Percentiles rank a stretch among this genome's conserved stretches.
Conservation (phyloP, 2,113 vertebrate genomes). For the Bos indicus region DNA sequence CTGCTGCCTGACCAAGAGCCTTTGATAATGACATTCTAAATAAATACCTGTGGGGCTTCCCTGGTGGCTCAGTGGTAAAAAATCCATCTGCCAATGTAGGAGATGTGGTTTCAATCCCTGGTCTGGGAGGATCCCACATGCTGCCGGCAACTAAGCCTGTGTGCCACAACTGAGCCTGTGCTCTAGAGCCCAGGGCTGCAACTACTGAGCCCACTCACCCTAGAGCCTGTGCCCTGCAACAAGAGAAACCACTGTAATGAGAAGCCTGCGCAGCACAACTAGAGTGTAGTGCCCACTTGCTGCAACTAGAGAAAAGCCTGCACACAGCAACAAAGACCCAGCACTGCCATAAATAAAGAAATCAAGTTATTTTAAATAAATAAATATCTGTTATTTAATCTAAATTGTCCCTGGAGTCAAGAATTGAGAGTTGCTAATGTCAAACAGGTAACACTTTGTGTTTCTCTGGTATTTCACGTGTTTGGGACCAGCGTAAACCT, state of each 20-base stretch:
- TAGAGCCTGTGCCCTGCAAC: neutral
- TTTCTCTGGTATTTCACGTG: neutral
- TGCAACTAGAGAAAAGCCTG: neutral
- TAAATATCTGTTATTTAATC: neutral
- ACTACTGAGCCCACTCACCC: neutral
- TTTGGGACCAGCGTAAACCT: neutral
- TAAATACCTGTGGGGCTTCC: neutral
- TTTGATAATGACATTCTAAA: neutral
- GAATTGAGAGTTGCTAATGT: neutral
- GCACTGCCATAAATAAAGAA: neutral
- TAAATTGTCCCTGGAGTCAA: neutral
- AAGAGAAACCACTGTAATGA: neutral
- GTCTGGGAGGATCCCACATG: neutral
- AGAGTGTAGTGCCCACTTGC: neutral
- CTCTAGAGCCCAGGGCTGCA: neutral
- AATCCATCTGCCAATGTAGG: neutral
- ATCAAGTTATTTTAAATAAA: neutral
- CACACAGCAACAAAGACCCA: neutral
- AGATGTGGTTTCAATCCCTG: neutral
- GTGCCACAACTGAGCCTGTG: neutral
- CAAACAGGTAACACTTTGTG: neutral
- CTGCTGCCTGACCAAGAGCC: neutral
- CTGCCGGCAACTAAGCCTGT: neutral
- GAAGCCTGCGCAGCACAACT: neutral
- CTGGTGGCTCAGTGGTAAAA: neutral